phyloP scores from a whole-genome alignment of 2,888 invertebrate species.

The Tuta absoluta region DNA sequence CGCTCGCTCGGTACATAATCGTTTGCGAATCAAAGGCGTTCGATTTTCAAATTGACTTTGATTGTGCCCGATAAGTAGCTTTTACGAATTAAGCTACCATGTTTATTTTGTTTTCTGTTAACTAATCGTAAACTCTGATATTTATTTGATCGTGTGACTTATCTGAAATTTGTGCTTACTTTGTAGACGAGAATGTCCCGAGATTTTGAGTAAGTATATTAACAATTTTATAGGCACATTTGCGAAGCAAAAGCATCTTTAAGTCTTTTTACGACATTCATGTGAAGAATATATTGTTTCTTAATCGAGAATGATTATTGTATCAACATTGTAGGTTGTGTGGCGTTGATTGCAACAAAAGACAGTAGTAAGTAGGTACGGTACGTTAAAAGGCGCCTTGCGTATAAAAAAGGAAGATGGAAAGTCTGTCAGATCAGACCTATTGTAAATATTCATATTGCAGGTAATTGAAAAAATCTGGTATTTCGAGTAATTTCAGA shows the following conservation, averaged over 20 bases:
- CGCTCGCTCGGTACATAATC: constrained; percentile 64
- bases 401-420: no score
- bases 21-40: constrained; percentile 65
- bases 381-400: no score
- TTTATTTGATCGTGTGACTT: constrained; percentile 23
- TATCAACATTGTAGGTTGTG: no score
- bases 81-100: constrained; percentile 57
- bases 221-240: neutral
- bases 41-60: constrained; percentile 56
- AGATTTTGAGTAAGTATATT: neutral
- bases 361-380: no score
- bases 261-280: neutral
- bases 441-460: no score
- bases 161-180: constrained; percentile 3
- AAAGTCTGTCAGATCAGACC: no score
- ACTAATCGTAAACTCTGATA: constrained; percentile 29
- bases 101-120: constrained; percentile 52
- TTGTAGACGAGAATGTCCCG: neutral
- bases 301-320: no score
- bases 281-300: neutral
- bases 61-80: constrained; percentile 63
- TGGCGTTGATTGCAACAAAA: no score
- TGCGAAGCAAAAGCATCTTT: neutral
- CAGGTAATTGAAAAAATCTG: no score
- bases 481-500: no score